These are phyloP conservation scores for Centruroides sculpturatus DNA, from an alignment of 1,140 invertebrate species.

Conservation along the genomic window DNA sequence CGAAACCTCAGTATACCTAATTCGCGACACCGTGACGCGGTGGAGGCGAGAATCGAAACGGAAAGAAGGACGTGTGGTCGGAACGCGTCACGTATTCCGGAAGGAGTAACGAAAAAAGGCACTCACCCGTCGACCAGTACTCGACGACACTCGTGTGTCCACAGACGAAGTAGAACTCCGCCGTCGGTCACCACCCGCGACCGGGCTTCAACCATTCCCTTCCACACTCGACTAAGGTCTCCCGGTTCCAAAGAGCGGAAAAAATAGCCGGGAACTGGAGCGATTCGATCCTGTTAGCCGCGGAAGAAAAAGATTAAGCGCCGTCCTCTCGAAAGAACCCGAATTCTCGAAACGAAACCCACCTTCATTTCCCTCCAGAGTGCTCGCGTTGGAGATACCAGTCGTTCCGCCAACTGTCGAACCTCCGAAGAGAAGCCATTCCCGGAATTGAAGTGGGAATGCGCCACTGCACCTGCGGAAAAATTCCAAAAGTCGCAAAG, in stretches of 20 bases:
- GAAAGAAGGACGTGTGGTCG: no score
- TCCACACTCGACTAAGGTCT: conserved; percentile 91
- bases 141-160: conserved; percentile 86
- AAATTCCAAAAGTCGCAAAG: no score
- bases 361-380: conserved; percentile 73
- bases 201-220: conserved; percentile 77
- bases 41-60: no score
- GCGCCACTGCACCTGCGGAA: conserved; percentile 48
- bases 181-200: conserved; percentile 56
- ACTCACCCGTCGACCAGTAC: conserved; percentile 64
- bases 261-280: conserved; percentile 92
- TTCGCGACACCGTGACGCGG: no score
- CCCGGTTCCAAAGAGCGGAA: conserved; percentile 86
- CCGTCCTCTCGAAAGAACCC: not conserved
- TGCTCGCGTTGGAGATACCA: conserved; percentile 71
- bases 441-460: conserved; percentile 52
- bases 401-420: conserved; percentile 53
- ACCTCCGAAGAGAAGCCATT: conserved; percentile 63
- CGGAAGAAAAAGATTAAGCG: no score
- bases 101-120: no score
- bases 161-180: conserved; percentile 70
- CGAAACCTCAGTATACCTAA: no score
- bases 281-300: conserved; percentile 24
- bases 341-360: not conserved
- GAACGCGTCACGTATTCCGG: no score